phyloP scores from a whole-genome alignment of 2,113 vertebrate species.

The Plecturocebus donacophilus region DNA sequence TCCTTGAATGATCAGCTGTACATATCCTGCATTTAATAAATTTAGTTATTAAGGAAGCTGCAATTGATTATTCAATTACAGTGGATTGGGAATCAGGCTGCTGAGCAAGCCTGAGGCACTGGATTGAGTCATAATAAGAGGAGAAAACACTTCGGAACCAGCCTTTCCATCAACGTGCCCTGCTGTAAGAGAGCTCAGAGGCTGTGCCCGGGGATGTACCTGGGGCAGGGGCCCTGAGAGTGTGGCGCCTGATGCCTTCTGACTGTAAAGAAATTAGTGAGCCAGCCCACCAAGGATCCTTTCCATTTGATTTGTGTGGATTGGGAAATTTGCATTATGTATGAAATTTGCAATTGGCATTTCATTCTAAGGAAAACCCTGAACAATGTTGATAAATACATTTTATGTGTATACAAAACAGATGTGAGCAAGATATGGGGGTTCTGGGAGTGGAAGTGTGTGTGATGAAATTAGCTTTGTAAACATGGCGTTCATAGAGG shows the following conservation, averaged over 20 bases:
- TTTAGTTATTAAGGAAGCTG: slow-evolving; percentile 78
- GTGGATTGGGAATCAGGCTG: slow-evolving; percentile 51
- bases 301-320: slow-evolving; percentile 38
- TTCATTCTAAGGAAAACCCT: slow-evolving; percentile 41
- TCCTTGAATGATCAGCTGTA: slow-evolving; percentile 70
- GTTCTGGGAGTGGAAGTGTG: neutral
- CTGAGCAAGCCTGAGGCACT: slow-evolving; percentile 25
- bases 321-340: slow-evolving; percentile 57
- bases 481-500: neutral
- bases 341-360: slow-evolving; percentile 67
- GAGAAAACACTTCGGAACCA: neutral
- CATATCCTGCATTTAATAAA: slow-evolving; percentile 76
- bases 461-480: slow-evolving; percentile 29
- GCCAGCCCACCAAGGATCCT: neutral
- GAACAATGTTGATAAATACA: slow-evolving; percentile 30
- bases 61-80: slow-evolving; percentile 78
- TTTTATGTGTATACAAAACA: slow-evolving; percentile 60
- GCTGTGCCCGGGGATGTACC: neutral
- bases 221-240: fast-evolving
- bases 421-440: neutral
- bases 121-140: neutral
- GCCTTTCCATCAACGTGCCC: slow-evolving; percentile 32
- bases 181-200: neutral
- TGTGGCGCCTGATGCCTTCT: fast-evolving
- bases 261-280: neutral